A percentile compares a stretch with the other conserved stretches of the same genome.
Conservation (phyloP, 2,797 vertebrate species). For the Sebastes nivosus region DNA sequence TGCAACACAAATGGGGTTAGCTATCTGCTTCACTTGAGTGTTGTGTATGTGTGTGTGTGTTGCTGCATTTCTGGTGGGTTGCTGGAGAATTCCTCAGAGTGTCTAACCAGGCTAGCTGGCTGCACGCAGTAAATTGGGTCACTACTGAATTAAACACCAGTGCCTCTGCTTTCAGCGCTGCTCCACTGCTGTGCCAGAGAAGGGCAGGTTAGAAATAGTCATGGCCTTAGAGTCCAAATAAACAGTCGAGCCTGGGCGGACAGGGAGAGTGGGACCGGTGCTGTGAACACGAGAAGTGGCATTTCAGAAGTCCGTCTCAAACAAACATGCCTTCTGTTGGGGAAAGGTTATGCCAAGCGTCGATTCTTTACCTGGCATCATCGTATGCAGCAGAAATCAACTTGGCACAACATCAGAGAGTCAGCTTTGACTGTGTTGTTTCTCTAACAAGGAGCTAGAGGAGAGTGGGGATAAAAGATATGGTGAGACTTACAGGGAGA, state of each 20-base stretch:
- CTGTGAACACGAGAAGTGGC: slow-evolving; percentile 38
- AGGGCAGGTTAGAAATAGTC: slow-evolving; percentile 62
- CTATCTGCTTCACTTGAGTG: slow-evolving; percentile 26
- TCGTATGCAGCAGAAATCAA: slow-evolving; percentile 17
- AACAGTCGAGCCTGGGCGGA: slow-evolving; percentile 19
- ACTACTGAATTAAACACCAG: slow-evolving; percentile 76
- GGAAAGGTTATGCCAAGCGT: slow-evolving; percentile 52
- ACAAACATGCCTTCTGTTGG: slow-evolving; percentile 36
- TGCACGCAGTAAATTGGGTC: slow-evolving; percentile 73
- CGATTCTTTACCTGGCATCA: not conserved
- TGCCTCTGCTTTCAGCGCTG: slow-evolving; percentile 41
- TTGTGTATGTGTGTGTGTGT: not conserved
- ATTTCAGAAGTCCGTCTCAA: slow-evolving; percentile 44
- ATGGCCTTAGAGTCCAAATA: slow-evolving; percentile 22
- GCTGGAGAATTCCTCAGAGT: slow-evolving; percentile 64
- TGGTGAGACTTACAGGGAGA: slow-evolving; percentile 11
- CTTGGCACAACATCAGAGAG: slow-evolving; percentile 22
- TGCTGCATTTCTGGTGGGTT: slow-evolving; percentile 35
- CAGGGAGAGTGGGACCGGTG: slow-evolving; percentile 1
- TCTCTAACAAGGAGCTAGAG: not conserved
- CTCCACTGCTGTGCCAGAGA: slow-evolving; percentile 38
- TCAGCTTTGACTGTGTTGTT: not conserved
- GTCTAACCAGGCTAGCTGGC: slow-evolving; percentile 50
- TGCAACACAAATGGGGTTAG: slow-evolving; percentile 27
- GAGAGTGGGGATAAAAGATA: not conserved